These are phyloP conservation scores for Onthophagus sagittarius DNA, from an alignment of 2,888 invertebrate genomes.

Conservation along the genomic window DNA sequence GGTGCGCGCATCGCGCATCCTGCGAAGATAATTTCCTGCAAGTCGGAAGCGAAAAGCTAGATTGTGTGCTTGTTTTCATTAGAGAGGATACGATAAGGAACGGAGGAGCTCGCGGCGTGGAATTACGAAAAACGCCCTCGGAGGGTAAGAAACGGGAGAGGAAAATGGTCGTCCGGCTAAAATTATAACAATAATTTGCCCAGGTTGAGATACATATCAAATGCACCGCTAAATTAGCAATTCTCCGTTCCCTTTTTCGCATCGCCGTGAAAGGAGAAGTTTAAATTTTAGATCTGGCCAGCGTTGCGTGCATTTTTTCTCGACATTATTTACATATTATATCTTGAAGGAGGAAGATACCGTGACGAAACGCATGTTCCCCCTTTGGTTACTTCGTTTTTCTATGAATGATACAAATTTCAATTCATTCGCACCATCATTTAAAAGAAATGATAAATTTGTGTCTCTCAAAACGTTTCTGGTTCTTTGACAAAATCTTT, in stretches of 20 bases:
- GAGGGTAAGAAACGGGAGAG: neutral
- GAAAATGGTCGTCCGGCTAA: neutral
- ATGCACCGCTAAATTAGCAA: slow-evolving; percentile 11
- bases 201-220: slow-evolving; percentile 11
- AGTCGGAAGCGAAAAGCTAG: neutral
- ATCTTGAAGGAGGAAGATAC: neutral
- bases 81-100: neutral
- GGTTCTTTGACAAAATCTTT: too few relatives aligned
- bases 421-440: too few relatives aligned
- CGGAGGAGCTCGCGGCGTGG: neutral
- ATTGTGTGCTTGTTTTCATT: neutral
- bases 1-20: neutral
- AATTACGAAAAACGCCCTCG: neutral
- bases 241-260: slow-evolving; percentile 1
- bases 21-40: neutral
- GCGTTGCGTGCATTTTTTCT: neutral
- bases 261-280: neutral
- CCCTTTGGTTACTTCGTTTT: neutral
- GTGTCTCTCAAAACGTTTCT: too few relatives aligned
- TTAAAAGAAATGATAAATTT: neutral
- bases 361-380: neutral
- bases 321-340: neutral
- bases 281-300: neutral
- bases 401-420: neutral
- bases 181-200: neutral